Percentiles rank a stretch among this genome's conserved stretches.
phyloP scores from a whole-genome alignment of 2,888 invertebrate species.

The Lucinisca nassula region DNA sequence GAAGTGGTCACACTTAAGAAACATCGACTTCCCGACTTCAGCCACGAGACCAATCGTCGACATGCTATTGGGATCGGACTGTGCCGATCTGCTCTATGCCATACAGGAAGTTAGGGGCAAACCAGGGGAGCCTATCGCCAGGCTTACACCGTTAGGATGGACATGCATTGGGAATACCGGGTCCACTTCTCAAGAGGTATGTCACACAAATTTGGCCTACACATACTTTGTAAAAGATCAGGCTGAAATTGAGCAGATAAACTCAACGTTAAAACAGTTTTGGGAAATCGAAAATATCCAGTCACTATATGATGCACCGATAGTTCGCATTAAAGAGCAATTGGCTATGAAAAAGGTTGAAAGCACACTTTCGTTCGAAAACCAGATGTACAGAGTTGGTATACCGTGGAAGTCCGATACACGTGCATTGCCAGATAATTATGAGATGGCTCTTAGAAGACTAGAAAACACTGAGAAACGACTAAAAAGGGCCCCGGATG shows the following conservation, averaged over 20 bases:
- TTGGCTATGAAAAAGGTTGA: neutral
- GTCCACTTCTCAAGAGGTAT: neutral
- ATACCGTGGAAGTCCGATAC: neutral
- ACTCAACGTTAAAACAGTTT: neutral
- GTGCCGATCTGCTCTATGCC: neutral
- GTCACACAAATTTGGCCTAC: neutral
- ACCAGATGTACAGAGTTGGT: neutral
- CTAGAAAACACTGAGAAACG: constrained; percentile 9
- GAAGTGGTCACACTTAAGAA: neutral
- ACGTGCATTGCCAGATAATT: constrained; percentile 31
- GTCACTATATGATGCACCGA: neutral
- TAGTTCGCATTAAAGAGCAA: neutral
- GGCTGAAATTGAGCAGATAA: neutral
- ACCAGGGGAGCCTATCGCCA: neutral
- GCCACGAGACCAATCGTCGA: constrained; percentile 10
- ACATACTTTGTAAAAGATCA: neutral
- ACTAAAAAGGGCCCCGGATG: neutral
- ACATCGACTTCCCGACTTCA: neutral
- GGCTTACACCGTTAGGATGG: neutral
- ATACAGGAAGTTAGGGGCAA: constrained; percentile 1
- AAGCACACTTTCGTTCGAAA: neutral
- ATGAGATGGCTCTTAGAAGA: neutral
- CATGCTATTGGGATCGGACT: constrained; percentile 16
- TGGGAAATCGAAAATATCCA: neutral
- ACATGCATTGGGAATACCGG: neutral